Conservation (phyloP, 2,888 invertebrate species). For the Philereme transversata region DNA sequence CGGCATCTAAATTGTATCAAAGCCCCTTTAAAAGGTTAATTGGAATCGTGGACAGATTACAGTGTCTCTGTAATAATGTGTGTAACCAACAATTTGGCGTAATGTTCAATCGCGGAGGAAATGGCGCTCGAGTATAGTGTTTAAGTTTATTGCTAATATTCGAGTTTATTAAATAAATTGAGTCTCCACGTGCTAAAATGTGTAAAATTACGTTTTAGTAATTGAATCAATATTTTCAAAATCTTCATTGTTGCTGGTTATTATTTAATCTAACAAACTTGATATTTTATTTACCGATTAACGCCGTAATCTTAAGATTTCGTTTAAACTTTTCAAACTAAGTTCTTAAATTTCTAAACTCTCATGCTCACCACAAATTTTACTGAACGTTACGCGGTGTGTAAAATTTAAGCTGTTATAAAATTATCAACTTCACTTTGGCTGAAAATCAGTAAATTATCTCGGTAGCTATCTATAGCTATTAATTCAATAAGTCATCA, state of each 20-base stretch:
- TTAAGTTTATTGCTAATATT: conserved; percentile 30
- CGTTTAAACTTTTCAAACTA: too few species aligned
- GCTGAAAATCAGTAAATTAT: too few species aligned
- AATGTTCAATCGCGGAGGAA: conserved; percentile 37
- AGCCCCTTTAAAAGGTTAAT: conserved; percentile 53
- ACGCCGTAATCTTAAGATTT: too few species aligned
- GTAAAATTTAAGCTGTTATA: too few species aligned
- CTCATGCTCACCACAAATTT: too few species aligned
- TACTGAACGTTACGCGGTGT: too few species aligned
- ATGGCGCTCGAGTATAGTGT: conserved; percentile 31
- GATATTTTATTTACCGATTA: too few species aligned
- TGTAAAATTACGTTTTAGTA: background rate
- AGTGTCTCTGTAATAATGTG: conserved; percentile 56
- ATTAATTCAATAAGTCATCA: too few species aligned
- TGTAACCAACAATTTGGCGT: conserved; percentile 36
- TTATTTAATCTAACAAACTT: too few species aligned
- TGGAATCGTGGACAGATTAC: conserved; percentile 60
- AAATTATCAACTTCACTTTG: too few species aligned
- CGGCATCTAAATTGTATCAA: conserved; percentile 77
- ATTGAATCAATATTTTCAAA: conserved; percentile 4
- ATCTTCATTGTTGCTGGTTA: background rate
- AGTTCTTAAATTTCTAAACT: too few species aligned
- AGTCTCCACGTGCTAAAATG: conserved; percentile 15
- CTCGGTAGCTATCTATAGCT: too few species aligned
- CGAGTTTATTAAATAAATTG: conserved; percentile 20